Evolutionary conservation across 1,140 invertebrate genomes (phyloP).

Genomic region (Formica selysi): DNA sequence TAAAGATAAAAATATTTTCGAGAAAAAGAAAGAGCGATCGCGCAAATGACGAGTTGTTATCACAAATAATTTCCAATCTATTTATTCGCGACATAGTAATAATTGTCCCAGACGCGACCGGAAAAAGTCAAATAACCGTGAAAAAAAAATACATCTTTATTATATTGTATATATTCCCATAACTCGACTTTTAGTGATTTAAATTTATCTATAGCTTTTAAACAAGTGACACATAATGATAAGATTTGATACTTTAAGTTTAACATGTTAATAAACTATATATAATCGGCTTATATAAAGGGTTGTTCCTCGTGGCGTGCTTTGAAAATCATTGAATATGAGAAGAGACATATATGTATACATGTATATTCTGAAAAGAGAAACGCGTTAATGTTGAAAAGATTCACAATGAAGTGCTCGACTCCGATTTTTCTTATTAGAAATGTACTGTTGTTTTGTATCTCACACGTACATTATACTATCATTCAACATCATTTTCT

Average conservation of each 20-base stretch:
- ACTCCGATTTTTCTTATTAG: constrained; percentile 9
- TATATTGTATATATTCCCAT: constrained; percentile 51
- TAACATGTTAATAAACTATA: constrained; percentile 26
- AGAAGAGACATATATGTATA: background rate
- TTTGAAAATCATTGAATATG: constrained; percentile 30
- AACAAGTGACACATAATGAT: constrained; percentile 2
- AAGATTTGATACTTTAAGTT: constrained; percentile 32
- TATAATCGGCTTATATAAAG: constrained; percentile 33
- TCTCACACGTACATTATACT: background rate
- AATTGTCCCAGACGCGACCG: background rate
- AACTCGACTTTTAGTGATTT: constrained; percentile 28
- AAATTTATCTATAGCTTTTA: constrained; percentile 49
- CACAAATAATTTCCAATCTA: constrained; percentile 46
- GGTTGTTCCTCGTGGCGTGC: constrained; percentile 39
- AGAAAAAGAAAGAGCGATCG: background rate
- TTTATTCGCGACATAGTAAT: constrained; percentile 29
- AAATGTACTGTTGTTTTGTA: constrained; percentile 11
- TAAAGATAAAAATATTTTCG: background rate
- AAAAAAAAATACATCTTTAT: background rate
- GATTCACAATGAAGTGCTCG: background rate
- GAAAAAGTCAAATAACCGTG: background rate
- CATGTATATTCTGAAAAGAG: background rate
- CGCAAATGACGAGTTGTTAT: constrained; percentile 7
- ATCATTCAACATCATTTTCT: constrained; percentile 20
- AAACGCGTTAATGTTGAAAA: background rate